A percentile compares a stretch with the other conserved stretches of the same genome.
These are phyloP conservation scores for Watsonalla binaria DNA, from an alignment of 2,888 invertebrate genomes.

Conservation along the genomic window DNA sequence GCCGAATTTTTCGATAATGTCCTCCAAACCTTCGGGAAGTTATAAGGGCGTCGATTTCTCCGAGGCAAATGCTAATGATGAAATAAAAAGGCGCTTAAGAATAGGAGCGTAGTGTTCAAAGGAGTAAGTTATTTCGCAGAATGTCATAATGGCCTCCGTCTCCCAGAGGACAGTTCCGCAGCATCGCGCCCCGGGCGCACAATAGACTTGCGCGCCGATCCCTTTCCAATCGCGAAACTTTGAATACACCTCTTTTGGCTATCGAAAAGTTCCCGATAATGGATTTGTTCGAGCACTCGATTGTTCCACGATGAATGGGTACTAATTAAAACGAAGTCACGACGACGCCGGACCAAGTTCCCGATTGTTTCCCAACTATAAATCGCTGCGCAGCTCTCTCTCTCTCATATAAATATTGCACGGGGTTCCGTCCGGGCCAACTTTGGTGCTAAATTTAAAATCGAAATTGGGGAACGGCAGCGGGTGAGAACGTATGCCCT, in stretches of 20 bases:
- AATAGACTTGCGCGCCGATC: constrained; percentile 45
- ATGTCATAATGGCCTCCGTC: constrained; percentile 24
- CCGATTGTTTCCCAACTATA: constrained; percentile 72
- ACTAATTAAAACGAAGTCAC: constrained; percentile 79
- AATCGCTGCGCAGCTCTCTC: constrained; percentile 59
- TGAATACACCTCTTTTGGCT: constrained; percentile 74
- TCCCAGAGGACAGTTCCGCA: constrained; percentile 29
- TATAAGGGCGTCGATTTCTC: constrained; percentile 29
- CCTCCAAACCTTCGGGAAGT: constrained; percentile 40
- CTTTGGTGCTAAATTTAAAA: constrained; percentile 73
- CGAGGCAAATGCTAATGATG: constrained; percentile 5
- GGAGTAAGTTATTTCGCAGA: constrained; percentile 11
- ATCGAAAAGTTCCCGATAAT: constrained; percentile 77
- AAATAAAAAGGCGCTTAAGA: constrained; percentile 9
- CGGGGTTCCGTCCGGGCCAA: constrained; percentile 40
- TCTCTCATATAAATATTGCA: constrained; percentile 70
- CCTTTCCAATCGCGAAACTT: constrained; percentile 62
- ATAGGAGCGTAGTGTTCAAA: constrained; percentile 2
- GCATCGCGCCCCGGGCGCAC: constrained; percentile 43
- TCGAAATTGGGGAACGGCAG: constrained; percentile 53
- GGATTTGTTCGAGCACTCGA: constrained; percentile 74
- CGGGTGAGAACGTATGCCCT: constrained; percentile 29
- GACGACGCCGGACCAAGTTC: constrained; percentile 69
- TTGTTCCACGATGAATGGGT: constrained; percentile 77
- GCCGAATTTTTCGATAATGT: constrained; percentile 38